Evolutionary conservation across 2,113 vertebrate species (phyloP).

Genomic region (Hystrix brachyura): DNA sequence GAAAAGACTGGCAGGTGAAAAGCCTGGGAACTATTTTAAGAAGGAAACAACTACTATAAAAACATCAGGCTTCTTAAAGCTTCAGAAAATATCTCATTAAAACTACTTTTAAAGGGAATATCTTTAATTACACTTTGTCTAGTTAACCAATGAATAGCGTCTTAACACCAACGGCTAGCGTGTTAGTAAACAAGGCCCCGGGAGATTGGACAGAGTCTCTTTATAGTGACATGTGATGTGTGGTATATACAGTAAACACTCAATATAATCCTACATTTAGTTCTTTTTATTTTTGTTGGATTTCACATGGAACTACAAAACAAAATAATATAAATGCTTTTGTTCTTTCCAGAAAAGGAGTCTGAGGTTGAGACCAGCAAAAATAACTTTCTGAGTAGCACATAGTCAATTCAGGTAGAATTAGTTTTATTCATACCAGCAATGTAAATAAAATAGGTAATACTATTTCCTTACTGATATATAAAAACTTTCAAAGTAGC

Average conservation of each 20-base stretch:
- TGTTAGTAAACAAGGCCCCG: background rate
- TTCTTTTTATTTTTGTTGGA: background rate
- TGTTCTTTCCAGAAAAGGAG: background rate
- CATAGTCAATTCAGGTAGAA: background rate
- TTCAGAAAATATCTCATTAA: background rate
- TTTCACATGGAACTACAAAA: background rate
- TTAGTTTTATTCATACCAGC: background rate
- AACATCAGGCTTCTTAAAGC: background rate
- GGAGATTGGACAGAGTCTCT: background rate
- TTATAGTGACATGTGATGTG: background rate
- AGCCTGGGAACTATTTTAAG: background rate
- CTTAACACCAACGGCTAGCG: background rate
- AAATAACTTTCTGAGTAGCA: slow-evolving; percentile 17
- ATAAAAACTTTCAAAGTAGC: background rate
- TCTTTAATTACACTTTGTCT: background rate
- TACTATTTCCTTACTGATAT: slow-evolving; percentile 33
- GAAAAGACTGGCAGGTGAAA: slow-evolving; percentile 2
- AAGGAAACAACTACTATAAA: background rate
- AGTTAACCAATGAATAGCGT: background rate
- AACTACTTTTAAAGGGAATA: background rate
- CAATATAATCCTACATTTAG: background rate
- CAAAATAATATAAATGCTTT: slow-evolving; percentile 19
- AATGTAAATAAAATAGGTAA: background rate
- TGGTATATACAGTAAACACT: background rate
- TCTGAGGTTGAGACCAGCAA: background rate